Evolutionary conservation across 2,888 invertebrate species (phyloP).

Genomic region (Lacanobia oleracea): DNA sequence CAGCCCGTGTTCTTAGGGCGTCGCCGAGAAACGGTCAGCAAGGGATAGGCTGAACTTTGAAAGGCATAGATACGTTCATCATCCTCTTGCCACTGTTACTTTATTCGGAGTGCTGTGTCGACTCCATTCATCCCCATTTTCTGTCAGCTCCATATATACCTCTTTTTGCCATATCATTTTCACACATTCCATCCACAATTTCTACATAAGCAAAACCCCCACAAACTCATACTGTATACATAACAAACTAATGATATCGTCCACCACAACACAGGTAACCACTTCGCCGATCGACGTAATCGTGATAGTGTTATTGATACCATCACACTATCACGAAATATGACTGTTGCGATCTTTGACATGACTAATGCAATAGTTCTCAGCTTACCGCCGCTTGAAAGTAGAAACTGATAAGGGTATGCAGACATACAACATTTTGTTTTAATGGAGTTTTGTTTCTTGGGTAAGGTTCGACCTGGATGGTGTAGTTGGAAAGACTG

Average conservation of each 20-base stretch:
- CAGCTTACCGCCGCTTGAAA: constrained; percentile 42
- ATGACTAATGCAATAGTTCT: constrained; percentile 54
- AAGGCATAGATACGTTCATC: not conserved
- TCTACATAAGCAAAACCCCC: not conserved
- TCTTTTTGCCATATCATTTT: not conserved
- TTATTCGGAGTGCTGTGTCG: not conserved
- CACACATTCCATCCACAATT: not conserved
- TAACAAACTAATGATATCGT: constrained; percentile 31
- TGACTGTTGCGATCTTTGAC: constrained; percentile 52
- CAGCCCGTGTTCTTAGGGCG: no score
- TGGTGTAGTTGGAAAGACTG: not conserved
- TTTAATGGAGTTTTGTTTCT: constrained; percentile 19
- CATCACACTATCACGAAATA: constrained; percentile 55
- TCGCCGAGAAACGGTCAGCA: no score
- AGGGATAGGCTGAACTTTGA: no score
- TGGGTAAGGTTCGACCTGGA: constrained; percentile 10
- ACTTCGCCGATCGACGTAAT: constrained; percentile 25
- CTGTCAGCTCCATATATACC: not conserved
- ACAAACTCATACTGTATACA: not conserved
- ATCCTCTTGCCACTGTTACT: not conserved
- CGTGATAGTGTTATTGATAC: constrained; percentile 42
- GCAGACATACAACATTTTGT: constrained; percentile 31
- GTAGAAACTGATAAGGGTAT: constrained; percentile 49
- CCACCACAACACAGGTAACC: constrained; percentile 3
- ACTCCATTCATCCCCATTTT: no score